Percentiles rank a stretch among this genome's conserved stretches.
Evolutionary conservation across 2,797 vertebrate species (phyloP).

Genomic region (Sebastes hubbsi): DNA sequence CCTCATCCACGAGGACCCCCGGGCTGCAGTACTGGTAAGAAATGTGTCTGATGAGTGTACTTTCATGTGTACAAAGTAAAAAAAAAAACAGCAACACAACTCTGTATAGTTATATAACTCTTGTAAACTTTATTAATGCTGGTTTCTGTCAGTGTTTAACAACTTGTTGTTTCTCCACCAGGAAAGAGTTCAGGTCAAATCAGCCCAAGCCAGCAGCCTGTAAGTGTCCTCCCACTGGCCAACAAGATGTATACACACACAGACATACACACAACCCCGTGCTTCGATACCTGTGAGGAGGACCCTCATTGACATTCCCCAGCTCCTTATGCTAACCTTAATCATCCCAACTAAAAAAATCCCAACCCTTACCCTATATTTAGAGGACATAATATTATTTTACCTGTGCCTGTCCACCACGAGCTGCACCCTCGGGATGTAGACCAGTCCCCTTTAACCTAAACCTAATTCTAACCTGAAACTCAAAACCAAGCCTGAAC

Average conservation of each 20-base stretch:
- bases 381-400: neutral
- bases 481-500: neutral
- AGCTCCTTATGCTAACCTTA: neutral
- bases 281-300: neutral
- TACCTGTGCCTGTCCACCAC: neutral
- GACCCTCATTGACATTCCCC: neutral
- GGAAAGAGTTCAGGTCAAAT: conserved; percentile 92
- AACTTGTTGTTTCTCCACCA: conserved; percentile 64
- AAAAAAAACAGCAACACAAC: neutral
- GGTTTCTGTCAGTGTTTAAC: conserved; percentile 16
- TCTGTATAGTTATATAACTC: neutral
- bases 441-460: neutral
- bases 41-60: neutral
- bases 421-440: neutral
- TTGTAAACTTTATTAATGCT: neutral
- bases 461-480: neutral
- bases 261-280: neutral
- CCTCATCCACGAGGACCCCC: conserved; percentile 85
- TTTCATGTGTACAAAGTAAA: neutral
- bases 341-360: neutral
- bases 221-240: conserved; percentile 78
- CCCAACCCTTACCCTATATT: neutral
- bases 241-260: neutral
- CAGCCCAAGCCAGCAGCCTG: conserved; percentile 88
- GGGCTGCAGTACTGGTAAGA: conserved; percentile 87